Evolutionary conservation across 2,888 invertebrate genomes (phyloP).

Genomic region (Rhingia rostrata): DNA sequence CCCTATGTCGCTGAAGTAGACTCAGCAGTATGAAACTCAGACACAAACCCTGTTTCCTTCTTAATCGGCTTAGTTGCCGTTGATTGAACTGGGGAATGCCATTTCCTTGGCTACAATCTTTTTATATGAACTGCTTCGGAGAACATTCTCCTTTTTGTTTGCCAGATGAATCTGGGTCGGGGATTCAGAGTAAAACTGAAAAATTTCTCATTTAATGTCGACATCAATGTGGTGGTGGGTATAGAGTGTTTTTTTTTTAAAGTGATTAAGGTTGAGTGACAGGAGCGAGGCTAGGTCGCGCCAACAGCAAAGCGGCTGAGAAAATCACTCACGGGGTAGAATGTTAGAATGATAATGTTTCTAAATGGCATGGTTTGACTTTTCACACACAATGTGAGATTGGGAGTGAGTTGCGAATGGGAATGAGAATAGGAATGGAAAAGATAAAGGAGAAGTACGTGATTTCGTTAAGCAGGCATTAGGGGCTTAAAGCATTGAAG

Average conservation of each 20-base stretch:
- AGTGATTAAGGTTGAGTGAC: slow-evolving; percentile 24
- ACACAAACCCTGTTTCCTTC: not conserved
- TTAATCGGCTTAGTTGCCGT: slow-evolving; percentile 45
- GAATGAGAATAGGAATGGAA: not conserved
- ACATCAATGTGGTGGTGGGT: not conserved
- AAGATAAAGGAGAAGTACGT: slow-evolving; percentile 13
- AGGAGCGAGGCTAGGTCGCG: not conserved
- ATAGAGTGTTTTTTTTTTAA: slow-evolving; percentile 3
- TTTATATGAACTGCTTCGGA: slow-evolving; percentile 12
- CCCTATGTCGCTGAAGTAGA: not conserved
- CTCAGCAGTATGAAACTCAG: not conserved
- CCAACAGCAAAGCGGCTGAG: not conserved
- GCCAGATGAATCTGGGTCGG: slow-evolving; percentile 35
- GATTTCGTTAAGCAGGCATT: slow-evolving; percentile 27
- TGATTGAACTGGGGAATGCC: slow-evolving; percentile 37
- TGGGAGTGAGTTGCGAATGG: not conserved
- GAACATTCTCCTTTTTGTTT: slow-evolving; percentile 1
- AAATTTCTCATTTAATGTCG: slow-evolving; percentile 26
- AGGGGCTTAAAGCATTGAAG: slow-evolving; percentile 1
- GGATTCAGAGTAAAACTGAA: slow-evolving; percentile 16
- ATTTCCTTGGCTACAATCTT: slow-evolving; percentile 5
- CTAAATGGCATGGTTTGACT: slow-evolving; percentile 37
- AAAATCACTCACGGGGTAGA: slow-evolving; percentile 27
- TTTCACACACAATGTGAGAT: slow-evolving; percentile 9
- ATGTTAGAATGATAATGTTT: slow-evolving; percentile 27